Percentiles rank a stretch among this genome's conserved stretches.
Conservation (phyloP, 1,140 invertebrate genomes). For the Drosophila miranda region DNA sequence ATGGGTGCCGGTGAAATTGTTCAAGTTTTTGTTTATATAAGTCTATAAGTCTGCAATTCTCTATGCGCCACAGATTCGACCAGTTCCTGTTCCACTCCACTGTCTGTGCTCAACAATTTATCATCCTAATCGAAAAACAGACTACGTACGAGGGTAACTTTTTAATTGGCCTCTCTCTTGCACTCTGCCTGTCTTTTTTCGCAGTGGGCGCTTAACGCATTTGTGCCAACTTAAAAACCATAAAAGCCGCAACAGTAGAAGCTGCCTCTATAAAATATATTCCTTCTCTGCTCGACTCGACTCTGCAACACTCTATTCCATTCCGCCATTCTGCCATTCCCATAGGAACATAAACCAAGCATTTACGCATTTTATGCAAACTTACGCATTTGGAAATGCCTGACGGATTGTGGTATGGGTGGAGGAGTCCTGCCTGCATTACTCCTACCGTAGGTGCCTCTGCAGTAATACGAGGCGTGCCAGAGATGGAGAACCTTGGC, state of each 20-base stretch:
- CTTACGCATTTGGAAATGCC: conserved; percentile 68
- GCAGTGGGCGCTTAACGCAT: conserved; percentile 33
- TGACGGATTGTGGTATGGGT: conserved; percentile 26
- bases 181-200: too few relatives aligned
- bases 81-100: too few relatives aligned
- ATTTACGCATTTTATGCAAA: conserved; percentile 69
- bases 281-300: too few relatives aligned
- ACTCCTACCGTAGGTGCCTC: neutral
- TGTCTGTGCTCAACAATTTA: conserved; percentile 18
- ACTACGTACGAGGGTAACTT: conserved; percentile 29
- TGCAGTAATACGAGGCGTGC: conserved; percentile 20
- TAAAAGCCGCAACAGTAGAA: conserved; percentile 62
- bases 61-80: too few relatives aligned
- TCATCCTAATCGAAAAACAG: conserved; percentile 38
- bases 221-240: conserved; percentile 47
- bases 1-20: too few relatives aligned
- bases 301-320: neutral
- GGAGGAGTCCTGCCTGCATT: neutral
- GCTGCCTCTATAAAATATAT: neutral
- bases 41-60: too few relatives aligned
- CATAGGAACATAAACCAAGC: conserved; percentile 17
- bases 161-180: conserved; percentile 21
- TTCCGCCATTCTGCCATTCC: neutral
- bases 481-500: conserved; percentile 37
- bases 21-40: too few relatives aligned